Base-by-base conservation (phyloP, 2,113 vertebrate species). In the Neodontobutis hainanensis region DNA sequence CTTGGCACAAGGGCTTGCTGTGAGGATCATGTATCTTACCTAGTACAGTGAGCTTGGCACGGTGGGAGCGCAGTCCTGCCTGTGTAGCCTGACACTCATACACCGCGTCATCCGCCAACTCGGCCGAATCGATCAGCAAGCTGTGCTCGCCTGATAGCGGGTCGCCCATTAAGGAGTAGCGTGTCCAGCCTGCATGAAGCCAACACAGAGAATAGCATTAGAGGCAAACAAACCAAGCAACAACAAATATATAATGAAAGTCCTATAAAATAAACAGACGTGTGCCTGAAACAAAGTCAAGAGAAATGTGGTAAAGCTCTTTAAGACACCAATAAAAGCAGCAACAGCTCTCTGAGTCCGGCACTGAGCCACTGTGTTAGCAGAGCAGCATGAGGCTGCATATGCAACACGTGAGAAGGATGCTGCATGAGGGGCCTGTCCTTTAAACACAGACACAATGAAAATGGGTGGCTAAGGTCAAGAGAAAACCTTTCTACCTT, bases 61-160 rank as follows among this genome's bases (percentile, higher is more conserved):
- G 90, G 75, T 95, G 92, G 6, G 95, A 97, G 76, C 95, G 92
- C 74, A 97, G 91, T 0, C 79, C 95, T 0, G 94, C 95, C 88
- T 96, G 95, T 2, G 95, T 95, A 40, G 94, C 95, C 84, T 96
- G 95, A 88, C 95, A 97, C 82, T 97, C 95, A 15, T 96, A 96
- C 5, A 91, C 85, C 0, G 95, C 95, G 70, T 97, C 94, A 63
- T 97, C 95, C 12, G 88, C 92, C 65, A 95, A 90, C 75, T 96
- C 94, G 51, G 93, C 93, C 0, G 90, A 90, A 76, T 94, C 93
- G 65, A 97, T 96, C 87, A 92, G 91, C 86, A 97, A 89, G 85
- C 95, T 94, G 75, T 97, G 95, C 78, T 95, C 95, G 52, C 95
- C 95, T 52, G 86, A 92, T 78, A 89, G 86, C 9, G 91, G 89